phyloP scores from a whole-genome alignment of 2,797 vertebrate species.

The Prunella strophiata region DNA sequence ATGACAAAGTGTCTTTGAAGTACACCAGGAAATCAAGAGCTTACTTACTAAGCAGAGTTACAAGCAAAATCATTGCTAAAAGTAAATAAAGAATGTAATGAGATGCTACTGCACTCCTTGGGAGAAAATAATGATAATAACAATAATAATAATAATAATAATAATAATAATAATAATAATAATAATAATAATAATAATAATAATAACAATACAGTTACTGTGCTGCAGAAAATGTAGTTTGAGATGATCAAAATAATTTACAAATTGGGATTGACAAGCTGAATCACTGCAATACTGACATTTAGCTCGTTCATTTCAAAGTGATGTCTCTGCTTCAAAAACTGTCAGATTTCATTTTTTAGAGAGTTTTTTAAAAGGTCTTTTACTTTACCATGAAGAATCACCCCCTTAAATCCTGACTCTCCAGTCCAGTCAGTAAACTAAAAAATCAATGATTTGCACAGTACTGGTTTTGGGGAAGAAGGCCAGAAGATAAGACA shows the following conservation, averaged over 20 bases:
- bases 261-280: constrained; percentile 33
- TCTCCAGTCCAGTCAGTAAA: constrained; percentile 11
- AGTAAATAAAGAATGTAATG: background rate
- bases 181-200: too few species aligned
- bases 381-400: constrained; percentile 26
- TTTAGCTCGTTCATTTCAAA: background rate
- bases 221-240: background rate
- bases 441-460: constrained; percentile 37
- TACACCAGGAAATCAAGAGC: background rate
- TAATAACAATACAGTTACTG: background rate
- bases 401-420: background rate
- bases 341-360: constrained; percentile 27
- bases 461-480: background rate
- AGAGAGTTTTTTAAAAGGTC: background rate
- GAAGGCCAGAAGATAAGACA: background rate
- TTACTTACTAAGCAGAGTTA: background rate
- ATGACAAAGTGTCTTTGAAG: background rate
- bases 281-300: constrained; percentile 11
- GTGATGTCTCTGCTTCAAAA: background rate
- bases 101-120: background rate
- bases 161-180: too few species aligned
- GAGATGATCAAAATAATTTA: constrained; percentile 26
- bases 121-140: background rate
- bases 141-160: too few species aligned
- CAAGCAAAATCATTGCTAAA: background rate